Percentiles rank a stretch among this genome's conserved stretches.
These are phyloP conservation scores for Caenorhabditis tropicalis DNA, from an alignment of 1,140 invertebrate species.

Conservation along the genomic window DNA sequence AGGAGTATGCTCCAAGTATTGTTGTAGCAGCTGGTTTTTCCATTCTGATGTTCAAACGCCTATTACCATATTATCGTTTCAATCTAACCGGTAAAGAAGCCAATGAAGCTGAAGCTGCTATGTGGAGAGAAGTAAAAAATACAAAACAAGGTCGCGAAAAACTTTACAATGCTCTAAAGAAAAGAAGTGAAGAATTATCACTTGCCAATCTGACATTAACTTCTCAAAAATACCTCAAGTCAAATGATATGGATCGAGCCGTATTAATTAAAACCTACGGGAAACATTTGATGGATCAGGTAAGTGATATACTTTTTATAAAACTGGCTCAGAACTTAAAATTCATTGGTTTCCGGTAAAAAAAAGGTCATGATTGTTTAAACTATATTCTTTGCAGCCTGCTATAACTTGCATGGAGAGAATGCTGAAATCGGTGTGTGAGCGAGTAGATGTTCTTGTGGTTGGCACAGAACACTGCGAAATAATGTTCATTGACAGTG, in stretches of 20 bases:
- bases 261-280: neutral
- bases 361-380: too few species aligned
- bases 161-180: too few species aligned
- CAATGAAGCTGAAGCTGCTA: conserved; percentile 29
- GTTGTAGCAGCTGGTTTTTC: conserved; percentile 44
- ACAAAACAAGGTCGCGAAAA: too few species aligned
- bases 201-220: conserved; percentile 4
- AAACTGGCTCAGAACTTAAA: too few species aligned
- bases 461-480: conserved; percentile 30
- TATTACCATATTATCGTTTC: conserved; percentile 49
- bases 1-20: conserved; percentile 4
- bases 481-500: neutral
- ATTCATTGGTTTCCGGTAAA: too few species aligned
- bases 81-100: too few species aligned
- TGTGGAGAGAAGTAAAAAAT: too few species aligned
- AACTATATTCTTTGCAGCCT: neutral
- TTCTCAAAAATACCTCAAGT: neutral
- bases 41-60: conserved; percentile 47
- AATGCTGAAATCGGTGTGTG: neutral
- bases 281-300: neutral
- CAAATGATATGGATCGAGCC: neutral
- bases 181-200: too few species aligned
- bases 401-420: conserved; percentile 16
- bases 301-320: neutral
- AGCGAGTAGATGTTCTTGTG: neutral